Conservation (phyloP, 1,140 invertebrate genomes). For the Drosophila burlai region DNA sequence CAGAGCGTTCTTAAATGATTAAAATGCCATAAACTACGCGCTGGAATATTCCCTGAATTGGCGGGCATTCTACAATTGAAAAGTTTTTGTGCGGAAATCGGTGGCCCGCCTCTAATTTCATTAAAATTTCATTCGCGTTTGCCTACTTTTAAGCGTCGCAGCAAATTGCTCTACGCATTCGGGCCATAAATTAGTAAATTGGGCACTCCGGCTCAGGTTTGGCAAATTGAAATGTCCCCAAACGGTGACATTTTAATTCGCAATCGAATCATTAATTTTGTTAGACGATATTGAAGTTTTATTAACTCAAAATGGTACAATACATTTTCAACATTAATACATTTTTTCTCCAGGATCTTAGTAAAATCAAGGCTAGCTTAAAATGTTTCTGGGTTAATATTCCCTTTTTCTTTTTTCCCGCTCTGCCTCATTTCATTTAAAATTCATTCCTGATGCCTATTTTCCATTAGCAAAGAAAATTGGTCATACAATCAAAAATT, state of each 20-base stretch:
- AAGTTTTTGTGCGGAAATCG: slow-evolving; percentile 56
- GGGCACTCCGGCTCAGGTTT: background rate
- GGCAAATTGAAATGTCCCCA: slow-evolving; percentile 23
- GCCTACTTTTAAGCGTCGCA: slow-evolving; percentile 13
- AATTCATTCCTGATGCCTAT: slow-evolving; percentile 18
- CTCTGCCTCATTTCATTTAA: slow-evolving; percentile 40
- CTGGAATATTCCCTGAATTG: slow-evolving; percentile 16
- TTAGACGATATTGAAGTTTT: slow-evolving; percentile 5
- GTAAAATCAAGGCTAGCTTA: background rate
- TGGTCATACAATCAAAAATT: slow-evolving; percentile 14
- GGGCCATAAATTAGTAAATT: slow-evolving; percentile 21
- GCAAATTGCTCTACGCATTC: slow-evolving; percentile 18
- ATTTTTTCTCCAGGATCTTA: background rate
- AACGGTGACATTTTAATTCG: slow-evolving; percentile 22
- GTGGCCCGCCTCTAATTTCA: slow-evolving; percentile 43
- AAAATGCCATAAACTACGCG: slow-evolving; percentile 77
- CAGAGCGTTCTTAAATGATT: slow-evolving; percentile 74
- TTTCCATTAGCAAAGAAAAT: slow-evolving; percentile 3
- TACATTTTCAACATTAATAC: background rate
- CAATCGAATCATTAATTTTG: background rate
- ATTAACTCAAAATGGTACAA: background rate
- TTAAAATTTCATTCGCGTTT: slow-evolving; percentile 38
- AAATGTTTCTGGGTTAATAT: background rate
- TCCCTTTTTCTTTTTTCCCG: background rate
- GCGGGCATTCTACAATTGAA: slow-evolving; percentile 56